phyloP scores from a whole-genome alignment of 2,888 invertebrate genomes.

The Macrosiphum euphorbiae region DNA sequence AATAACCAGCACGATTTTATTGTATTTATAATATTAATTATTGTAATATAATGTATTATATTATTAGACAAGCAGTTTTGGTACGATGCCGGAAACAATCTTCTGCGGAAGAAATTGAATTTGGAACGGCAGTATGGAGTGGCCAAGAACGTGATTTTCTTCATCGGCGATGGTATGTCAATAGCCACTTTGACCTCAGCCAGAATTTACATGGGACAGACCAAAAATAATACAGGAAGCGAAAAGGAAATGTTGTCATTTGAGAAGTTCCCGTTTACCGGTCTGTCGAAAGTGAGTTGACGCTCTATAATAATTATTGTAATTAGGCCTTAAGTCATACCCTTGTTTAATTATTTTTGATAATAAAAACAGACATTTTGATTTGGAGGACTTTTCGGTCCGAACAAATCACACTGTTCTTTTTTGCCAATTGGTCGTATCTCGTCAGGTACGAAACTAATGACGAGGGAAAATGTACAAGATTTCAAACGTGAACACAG shows the following conservation, averaged over 20 bases:
- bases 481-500: not conserved
- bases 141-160: slow-evolving; percentile 88
- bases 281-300: slow-evolving; percentile 81
- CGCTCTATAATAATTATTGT: not conserved
- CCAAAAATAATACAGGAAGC: slow-evolving; percentile 57
- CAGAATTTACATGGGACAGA: slow-evolving; percentile 81
- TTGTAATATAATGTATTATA: not conserved
- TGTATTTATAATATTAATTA: not conserved
- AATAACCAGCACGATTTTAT: not conserved
- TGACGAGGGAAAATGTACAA: not conserved
- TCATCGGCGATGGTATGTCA: slow-evolving; percentile 94
- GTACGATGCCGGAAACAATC: not conserved
- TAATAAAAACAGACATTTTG: not conserved
- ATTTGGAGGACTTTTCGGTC: not conserved
- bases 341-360: not conserved
- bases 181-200: slow-evolving; percentile 86
- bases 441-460: not conserved
- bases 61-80: slow-evolving; percentile 46
- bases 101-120: not conserved
- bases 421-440: not conserved
- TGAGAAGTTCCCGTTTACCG: slow-evolving; percentile 87
- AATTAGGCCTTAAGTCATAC: not conserved
- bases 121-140: not conserved
- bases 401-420: not conserved
- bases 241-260: slow-evolving; percentile 85